Evolutionary conservation across 2,113 vertebrate species (phyloP).

Genomic region (Uria aalge): DNA sequence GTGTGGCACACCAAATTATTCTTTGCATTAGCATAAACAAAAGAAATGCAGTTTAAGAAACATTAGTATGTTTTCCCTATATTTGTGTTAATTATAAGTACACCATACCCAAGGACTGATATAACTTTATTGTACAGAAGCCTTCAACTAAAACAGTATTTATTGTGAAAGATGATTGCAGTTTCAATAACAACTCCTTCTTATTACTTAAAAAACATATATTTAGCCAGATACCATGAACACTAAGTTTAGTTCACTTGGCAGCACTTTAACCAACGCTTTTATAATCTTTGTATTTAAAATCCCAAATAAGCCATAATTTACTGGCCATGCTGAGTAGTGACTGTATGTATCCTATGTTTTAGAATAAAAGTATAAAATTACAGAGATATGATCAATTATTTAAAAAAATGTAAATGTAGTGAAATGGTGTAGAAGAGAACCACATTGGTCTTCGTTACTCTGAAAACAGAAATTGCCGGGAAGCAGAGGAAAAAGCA

Average conservation of each 20-base stretch:
- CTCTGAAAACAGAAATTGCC: constrained; percentile 60
- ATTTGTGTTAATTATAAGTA: constrained; percentile 64
- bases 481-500: not conserved
- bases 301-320: constrained; percentile 71
- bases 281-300: constrained; percentile 72
- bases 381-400: constrained; percentile 71
- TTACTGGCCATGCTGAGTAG: constrained; percentile 57
- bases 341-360: constrained; percentile 56
- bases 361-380: constrained; percentile 69
- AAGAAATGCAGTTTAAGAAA: constrained; percentile 29
- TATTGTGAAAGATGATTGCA: constrained; percentile 71
- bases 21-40: constrained; percentile 39
- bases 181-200: constrained; percentile 67
- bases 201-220: constrained; percentile 71
- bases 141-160: constrained; percentile 68
- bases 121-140: constrained; percentile 56
- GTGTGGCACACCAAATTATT: not conserved
- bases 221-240: constrained; percentile 71
- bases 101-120: constrained; percentile 34
- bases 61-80: not conserved
- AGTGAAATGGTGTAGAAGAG: constrained; percentile 29
- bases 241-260: constrained; percentile 72
- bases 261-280: constrained; percentile 59
- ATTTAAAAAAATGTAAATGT: constrained; percentile 50
- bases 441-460: constrained; percentile 37